Percentiles rank a stretch among this genome's conserved stretches.
These are phyloP conservation scores for Sinella curviseta DNA, from an alignment of 1,140 invertebrate genomes.

Conservation along the genomic window DNA sequence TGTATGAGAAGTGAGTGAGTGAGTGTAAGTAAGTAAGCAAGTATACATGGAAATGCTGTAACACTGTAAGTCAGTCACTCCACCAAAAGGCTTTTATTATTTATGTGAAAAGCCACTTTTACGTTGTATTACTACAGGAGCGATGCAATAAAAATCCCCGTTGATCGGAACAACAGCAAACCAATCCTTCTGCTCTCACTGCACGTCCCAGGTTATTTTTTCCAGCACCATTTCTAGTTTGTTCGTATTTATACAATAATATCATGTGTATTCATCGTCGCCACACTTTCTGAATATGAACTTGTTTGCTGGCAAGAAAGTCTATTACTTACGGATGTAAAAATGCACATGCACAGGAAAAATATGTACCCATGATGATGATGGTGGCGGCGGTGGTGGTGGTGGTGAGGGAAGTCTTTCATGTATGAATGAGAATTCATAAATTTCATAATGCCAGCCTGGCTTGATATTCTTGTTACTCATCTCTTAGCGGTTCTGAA, in stretches of 20 bases:
- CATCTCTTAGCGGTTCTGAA: neutral
- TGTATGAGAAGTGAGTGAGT: no score
- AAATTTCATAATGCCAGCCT: constrained; percentile 14
- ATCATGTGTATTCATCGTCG: neutral
- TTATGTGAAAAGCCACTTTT: neutral
- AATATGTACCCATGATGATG: neutral
- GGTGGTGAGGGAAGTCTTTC: neutral
- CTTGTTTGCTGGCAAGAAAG: neutral
- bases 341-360: neutral
- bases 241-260: no score
- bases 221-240: no score
- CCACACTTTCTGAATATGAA: neutral
- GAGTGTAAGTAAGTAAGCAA: no score
- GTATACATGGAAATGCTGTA: no score
- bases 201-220: no score
- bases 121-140: no score
- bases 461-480: constrained; percentile 6
- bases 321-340: neutral
- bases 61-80: no score
- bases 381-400: neutral
- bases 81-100: neutral
- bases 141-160: neutral
- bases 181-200: neutral
- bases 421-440: constrained; percentile 20
- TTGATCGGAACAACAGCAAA: constrained; percentile 3